These are phyloP conservation scores for Gobio gobio DNA, from an alignment of 2,113 vertebrate genomes.

Conservation along the genomic window DNA sequence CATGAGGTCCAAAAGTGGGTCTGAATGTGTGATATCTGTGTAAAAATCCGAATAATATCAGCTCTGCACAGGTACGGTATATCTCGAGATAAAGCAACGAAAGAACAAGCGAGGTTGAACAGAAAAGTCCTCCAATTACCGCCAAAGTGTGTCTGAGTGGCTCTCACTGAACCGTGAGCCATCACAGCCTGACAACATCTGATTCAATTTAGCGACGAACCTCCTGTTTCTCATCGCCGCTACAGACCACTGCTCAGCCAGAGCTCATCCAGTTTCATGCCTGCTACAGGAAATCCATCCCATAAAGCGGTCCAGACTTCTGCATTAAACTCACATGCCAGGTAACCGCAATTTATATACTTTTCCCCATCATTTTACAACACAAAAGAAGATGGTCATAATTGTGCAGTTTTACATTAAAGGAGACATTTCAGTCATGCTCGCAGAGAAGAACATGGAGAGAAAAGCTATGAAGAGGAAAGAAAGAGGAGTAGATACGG, in stretches of 20 bases:
- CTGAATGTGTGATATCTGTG: not conserved
- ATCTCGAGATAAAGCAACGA: not conserved
- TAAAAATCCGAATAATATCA: not conserved
- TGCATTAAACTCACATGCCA: slow-evolving; percentile 20
- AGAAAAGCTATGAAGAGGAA: not conserved
- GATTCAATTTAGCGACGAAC: slow-evolving; percentile 29
- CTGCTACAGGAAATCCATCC: slow-evolving; percentile 1
- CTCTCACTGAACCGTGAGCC: slow-evolving; percentile 37
- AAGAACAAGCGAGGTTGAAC: slow-evolving; percentile 20
- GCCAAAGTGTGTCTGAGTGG: slow-evolving; percentile 34
- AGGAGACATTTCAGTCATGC: not conserved
- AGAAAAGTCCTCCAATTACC: slow-evolving; percentile 58
- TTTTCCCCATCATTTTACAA: slow-evolving; percentile 19
- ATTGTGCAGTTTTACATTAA: slow-evolving; percentile 12
- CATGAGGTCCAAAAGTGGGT: not conserved
- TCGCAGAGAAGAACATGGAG: not conserved
- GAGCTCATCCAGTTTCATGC: not conserved
- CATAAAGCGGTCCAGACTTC: not conserved
- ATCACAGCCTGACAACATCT: slow-evolving; percentile 33
- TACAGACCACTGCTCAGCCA: not conserved
- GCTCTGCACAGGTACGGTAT: not conserved
- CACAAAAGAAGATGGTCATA: not conserved
- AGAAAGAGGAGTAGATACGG: not conserved
- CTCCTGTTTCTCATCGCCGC: slow-evolving; percentile 5
- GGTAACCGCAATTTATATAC: not conserved